These are phyloP conservation scores for Drosophila demipolita DNA, from an alignment of 2,888 invertebrate genomes.

Conservation along the genomic window DNA sequence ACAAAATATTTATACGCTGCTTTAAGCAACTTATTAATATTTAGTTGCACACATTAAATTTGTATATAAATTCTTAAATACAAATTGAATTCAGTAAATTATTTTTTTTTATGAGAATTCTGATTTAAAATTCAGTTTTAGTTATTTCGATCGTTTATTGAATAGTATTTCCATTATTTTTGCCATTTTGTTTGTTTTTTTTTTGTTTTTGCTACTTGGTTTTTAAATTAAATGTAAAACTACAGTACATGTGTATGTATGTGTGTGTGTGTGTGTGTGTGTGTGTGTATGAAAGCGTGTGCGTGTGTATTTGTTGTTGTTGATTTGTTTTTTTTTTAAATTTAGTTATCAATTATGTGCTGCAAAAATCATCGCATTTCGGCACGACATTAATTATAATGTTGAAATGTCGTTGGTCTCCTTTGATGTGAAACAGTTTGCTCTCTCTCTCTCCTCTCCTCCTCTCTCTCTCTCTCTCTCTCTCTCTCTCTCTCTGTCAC, in stretches of 20 bases:
- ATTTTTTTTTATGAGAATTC: not conserved
- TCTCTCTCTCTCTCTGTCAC: not conserved
- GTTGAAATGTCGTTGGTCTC: conserved; percentile 31
- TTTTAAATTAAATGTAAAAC: conserved; percentile 75
- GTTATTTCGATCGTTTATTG: conserved; percentile 55
- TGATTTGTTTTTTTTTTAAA: conserved; percentile 23
- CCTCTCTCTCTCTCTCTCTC: not conserved
- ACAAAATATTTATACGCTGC: too few species aligned
- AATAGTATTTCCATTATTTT: conserved; percentile 58
- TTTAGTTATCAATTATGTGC: conserved; percentile 71
- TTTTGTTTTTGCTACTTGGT: conserved; percentile 45
- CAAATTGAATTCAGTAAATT: not conserved
- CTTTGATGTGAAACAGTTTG: conserved; percentile 9
- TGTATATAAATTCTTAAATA: not conserved
- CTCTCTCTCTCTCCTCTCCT: not conserved
- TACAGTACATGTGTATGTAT: conserved; percentile 56
- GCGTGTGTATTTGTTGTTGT: conserved; percentile 29
- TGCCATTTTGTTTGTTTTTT: conserved; percentile 31
- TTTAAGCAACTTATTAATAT: not conserved
- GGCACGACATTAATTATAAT: conserved; percentile 47
- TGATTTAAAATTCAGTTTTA: conserved; percentile 3
- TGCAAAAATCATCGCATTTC: conserved; percentile 59
- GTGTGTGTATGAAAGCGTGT: conserved; percentile 35
- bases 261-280: conserved; percentile 34
- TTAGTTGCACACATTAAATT: not conserved